Evolutionary conservation across 1,140 invertebrate species (phyloP), one percentile per base, ranked within the genome.

Genomic region (Stratiolaelaps scimitus): DNA sequence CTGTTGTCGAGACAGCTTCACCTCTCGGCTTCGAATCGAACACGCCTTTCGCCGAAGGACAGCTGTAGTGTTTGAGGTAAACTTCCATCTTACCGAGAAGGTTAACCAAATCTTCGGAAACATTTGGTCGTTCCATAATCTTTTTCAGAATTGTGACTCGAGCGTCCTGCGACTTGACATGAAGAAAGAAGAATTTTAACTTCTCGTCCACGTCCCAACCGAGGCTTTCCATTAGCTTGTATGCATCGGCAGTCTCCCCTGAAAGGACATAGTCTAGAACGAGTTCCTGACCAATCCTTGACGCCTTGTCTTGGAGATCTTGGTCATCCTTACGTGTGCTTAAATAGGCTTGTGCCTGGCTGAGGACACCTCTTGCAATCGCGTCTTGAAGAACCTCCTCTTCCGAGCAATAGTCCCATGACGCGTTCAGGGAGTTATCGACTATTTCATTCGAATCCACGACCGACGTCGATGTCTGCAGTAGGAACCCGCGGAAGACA

Each of bases 21-120:
- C 53, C 26, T 23, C 53, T 26, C 15, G 26, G 17, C 23, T 26
- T 17, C 26, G 53, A 60, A 23, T 60, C 53, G 15, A 60, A 26
- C 26, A 60, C 53, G 23, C 53, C 34, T 26, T 60, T 60, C 6
- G 53, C 53, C 2, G 26, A 26, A 26, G 53, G 34, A 34, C 53
- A 60, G 4, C 26, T 60, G 20, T 60, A 60, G 23, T 60, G 53
- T 23, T 34, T 26, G 15, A 60, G 53, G 10, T 60, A 60, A 34
- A 60, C 34, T 60, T 60, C 53, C 53, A 60, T 60, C 23, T 60
- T 60, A 5, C 53, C 53, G 2, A 60, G 53, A 17, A 60, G 53
- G 23, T 2, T 60, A n/a, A 26, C 26, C 26, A 60, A 23, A 23
- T 60, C 53, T 23, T 60, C 53, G n/a, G 53, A 60, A 26, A 60